Evolutionary conservation across 1,140 invertebrate genomes (phyloP).

Genomic region (Hyles vespertilio): DNA sequence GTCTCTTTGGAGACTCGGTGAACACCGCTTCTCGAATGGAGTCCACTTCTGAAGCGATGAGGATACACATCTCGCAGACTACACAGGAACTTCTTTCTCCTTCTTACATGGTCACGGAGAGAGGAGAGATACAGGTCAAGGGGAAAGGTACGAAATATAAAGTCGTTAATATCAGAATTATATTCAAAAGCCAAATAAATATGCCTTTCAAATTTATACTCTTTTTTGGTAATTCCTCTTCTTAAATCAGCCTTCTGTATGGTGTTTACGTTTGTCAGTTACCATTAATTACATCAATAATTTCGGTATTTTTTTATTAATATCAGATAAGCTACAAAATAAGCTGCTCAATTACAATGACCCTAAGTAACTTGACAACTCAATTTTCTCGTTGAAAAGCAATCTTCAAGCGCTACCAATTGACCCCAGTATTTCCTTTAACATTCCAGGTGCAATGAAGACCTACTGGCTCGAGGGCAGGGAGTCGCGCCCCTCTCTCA

Average conservation of each 20-base stretch:
- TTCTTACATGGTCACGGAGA: constrained; percentile 86
- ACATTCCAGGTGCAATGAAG: constrained; percentile 87
- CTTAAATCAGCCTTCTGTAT: no score
- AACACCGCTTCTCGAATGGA: constrained; percentile 96
- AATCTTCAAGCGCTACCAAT: no score
- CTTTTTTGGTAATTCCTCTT: no score
- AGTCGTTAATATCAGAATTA: neutral
- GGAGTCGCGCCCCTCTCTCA: constrained; percentile 76
- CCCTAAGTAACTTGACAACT: no score
- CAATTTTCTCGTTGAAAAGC: no score
- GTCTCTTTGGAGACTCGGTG: constrained; percentile 94
- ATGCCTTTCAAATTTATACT: no score
- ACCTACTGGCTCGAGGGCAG: constrained; percentile 92
- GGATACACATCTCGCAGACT: constrained; percentile 95
- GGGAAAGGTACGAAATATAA: constrained; percentile 82
- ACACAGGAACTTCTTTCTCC: constrained; percentile 86
- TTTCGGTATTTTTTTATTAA: no score
- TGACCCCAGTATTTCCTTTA: no score
- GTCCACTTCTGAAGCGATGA: constrained; percentile 92
- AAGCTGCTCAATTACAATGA: no score
- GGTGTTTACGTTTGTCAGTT: no score
- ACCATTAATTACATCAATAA: no score
- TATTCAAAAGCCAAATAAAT: neutral
- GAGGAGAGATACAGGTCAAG: constrained; percentile 90
- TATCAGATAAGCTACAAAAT: no score